These are phyloP conservation scores for Sinocyclocheilus rhinocerous DNA, from an alignment of 2,113 vertebrate species.

Conservation along the genomic window DNA sequence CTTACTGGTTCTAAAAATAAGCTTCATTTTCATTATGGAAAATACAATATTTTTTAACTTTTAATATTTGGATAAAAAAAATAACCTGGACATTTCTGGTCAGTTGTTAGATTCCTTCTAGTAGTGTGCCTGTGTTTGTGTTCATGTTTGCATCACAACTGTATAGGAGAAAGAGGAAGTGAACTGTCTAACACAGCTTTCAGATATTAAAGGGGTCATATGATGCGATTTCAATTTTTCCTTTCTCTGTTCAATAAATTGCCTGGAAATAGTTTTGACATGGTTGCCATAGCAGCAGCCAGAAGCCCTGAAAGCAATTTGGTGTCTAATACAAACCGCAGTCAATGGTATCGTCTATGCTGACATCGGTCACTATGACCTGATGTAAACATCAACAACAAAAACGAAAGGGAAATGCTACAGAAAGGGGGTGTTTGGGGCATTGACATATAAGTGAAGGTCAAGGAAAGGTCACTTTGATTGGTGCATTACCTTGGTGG, in stretches of 20 bases:
- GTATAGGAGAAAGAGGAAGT: background rate
- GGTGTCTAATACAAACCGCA: background rate
- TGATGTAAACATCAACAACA: background rate
- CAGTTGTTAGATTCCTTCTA: too few species aligned
- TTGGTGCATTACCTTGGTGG: background rate
- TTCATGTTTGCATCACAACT: background rate
- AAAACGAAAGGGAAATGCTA: background rate
- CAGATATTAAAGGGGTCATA: too few species aligned
- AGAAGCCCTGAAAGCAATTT: slow-evolving; percentile 11
- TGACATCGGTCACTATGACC: background rate
- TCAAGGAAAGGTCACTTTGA: background rate
- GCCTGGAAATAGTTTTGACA: slow-evolving; percentile 4
- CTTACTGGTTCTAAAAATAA: background rate
- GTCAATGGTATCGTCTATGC: background rate
- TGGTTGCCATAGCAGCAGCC: slow-evolving; percentile 17
- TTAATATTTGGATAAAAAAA: too few species aligned
- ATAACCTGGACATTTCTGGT: too few species aligned
- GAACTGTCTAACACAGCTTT: slow-evolving; percentile 12
- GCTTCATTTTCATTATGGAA: background rate
- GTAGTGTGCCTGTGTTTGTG: background rate
- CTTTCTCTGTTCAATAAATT: slow-evolving; percentile 12
- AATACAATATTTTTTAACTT: background rate
- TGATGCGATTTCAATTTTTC: too few species aligned
- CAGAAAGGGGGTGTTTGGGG: background rate
- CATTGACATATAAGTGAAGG: slow-evolving; percentile 4